Percentiles rank a stretch among this genome's conserved stretches.
phyloP scores from a whole-genome alignment of 2,113 vertebrate species.

The Cathartes aura region DNA sequence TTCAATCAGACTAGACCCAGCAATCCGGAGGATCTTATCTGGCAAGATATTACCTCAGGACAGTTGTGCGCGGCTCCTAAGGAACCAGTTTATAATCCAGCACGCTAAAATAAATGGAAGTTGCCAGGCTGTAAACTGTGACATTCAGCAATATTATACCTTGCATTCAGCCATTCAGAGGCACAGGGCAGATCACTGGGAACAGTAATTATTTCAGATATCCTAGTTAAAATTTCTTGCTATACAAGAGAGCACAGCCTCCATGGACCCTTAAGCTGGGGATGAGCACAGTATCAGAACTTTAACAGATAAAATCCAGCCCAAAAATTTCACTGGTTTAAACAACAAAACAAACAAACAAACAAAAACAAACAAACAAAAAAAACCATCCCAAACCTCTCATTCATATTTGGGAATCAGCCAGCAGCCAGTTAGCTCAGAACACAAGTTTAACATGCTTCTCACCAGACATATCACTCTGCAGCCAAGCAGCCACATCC shows the following conservation, averaged over 20 bases:
- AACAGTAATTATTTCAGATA: background rate
- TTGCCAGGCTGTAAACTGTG: conserved; percentile 38
- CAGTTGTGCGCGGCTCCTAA: background rate
- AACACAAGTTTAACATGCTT: background rate
- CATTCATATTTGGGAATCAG: background rate
- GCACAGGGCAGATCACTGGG: background rate
- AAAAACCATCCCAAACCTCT: background rate
- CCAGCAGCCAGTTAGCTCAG: background rate
- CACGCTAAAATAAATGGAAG: background rate
- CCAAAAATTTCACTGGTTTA: background rate
- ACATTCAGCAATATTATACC: conserved; percentile 26
- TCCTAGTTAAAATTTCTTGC: background rate
- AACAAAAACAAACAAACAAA: background rate
- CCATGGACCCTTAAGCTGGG: background rate
- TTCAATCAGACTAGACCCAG: conserved; percentile 16
- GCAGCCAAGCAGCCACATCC: background rate
- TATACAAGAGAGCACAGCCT: background rate
- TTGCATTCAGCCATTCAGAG: background rate
- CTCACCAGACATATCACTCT: background rate
- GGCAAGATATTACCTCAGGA: conserved; percentile 34
- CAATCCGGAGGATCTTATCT: background rate
- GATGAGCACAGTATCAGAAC: background rate
- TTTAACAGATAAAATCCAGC: background rate
- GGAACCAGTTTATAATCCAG: background rate
- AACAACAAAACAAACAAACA: background rate